Conservation (phyloP, 2,113 vertebrate genomes). For the Syngnathus typhle region DNA sequence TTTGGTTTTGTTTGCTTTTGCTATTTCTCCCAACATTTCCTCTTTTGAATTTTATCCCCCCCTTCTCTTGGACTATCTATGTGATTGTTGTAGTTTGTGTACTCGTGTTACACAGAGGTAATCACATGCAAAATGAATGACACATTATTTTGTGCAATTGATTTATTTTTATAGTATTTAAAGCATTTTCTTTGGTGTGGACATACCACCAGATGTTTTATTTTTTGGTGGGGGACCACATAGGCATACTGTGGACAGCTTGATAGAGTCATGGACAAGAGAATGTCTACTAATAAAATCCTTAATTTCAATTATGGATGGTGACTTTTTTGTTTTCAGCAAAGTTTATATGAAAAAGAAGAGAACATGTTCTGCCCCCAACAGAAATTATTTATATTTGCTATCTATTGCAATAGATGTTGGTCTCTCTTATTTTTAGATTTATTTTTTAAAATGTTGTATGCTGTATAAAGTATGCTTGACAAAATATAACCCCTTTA, state of each 20-base stretch:
- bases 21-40: conserved; percentile 17
- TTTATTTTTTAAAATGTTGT: too few species aligned
- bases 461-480: too few species aligned
- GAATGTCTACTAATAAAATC: conserved; percentile 66
- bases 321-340: conserved; percentile 11
- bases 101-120: conserved; percentile 51
- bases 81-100: conserved; percentile 40
- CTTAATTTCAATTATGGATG: conserved; percentile 50
- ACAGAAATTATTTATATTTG: too few species aligned
- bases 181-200: conserved; percentile 56
- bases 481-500: too few species aligned
- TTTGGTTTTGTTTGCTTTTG: conserved; percentile 12
- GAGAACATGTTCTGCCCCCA: too few species aligned
- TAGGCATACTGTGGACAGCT: conserved; percentile 40
- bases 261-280: conserved; percentile 41
- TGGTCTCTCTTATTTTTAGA: too few species aligned
- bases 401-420: too few species aligned
- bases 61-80: conserved; percentile 23
- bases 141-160: conserved; percentile 59
- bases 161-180: conserved; percentile 78
- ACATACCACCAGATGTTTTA: conserved; percentile 55
- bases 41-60: conserved; percentile 6
- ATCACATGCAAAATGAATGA: conserved; percentile 43
- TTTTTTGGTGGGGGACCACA: conserved; percentile 42
- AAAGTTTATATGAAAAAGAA: too few species aligned